These are phyloP conservation scores for Zeus faber DNA, from an alignment of 2,113 vertebrate species.

Conservation along the genomic window DNA sequence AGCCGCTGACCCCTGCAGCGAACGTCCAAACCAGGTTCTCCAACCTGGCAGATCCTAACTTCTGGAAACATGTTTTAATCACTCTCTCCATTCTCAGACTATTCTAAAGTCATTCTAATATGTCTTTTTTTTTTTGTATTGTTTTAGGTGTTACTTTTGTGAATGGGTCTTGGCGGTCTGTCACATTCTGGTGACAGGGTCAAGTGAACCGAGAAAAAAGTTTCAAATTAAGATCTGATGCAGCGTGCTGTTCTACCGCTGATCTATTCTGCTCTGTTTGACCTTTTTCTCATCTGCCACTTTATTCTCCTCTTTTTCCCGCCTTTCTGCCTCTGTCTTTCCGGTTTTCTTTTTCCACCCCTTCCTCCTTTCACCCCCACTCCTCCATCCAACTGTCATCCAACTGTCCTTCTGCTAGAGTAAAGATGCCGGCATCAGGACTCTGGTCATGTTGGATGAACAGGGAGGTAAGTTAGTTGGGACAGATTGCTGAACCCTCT, in stretches of 20 bases:
- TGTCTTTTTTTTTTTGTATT: too few relatives aligned
- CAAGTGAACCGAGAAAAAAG: constrained; percentile 18
- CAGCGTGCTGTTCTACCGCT: background rate
- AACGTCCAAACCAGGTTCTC: too few relatives aligned
- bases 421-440: constrained; percentile 99
- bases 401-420: constrained; percentile 76
- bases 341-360: constrained; percentile 7
- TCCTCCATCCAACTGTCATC: constrained; percentile 2
- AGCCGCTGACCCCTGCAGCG: too few relatives aligned
- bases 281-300: constrained; percentile 42
- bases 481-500: constrained; percentile 12
- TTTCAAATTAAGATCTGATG: constrained; percentile 31
- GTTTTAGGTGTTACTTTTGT: too few relatives aligned
- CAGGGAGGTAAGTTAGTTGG: constrained; percentile 94
- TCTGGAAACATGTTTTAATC: background rate
- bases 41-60: too few relatives aligned
- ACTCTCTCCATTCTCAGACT: constrained; percentile 11
- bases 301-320: constrained; percentile 23
- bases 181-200: background rate
- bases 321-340: background rate
- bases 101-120: too few relatives aligned
- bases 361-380: background rate
- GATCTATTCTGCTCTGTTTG: constrained; percentile 26
- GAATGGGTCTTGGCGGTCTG: too few relatives aligned
- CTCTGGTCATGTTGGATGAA: constrained; percentile 99